Evolutionary conservation across 1,140 invertebrate genomes (phyloP).

Genomic region (Hetaerina americana): DNA sequence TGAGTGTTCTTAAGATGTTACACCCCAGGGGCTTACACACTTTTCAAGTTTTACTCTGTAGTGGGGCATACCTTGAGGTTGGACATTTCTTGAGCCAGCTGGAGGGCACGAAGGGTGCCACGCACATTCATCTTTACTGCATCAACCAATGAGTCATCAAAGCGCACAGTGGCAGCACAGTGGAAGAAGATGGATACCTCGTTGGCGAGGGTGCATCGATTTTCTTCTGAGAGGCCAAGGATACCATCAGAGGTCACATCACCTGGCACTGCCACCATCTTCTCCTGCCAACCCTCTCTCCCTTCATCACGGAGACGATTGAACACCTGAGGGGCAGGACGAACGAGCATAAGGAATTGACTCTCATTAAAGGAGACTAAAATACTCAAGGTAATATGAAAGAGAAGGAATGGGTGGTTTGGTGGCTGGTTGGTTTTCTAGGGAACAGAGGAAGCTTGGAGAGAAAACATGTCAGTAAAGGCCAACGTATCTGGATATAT

Average conservation of each 20-base stretch:
- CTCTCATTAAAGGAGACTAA: too few relatives aligned
- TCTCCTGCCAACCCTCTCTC: slow-evolving; percentile 26
- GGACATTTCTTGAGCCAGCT: slow-evolving; percentile 22
- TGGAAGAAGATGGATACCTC: slow-evolving; percentile 48
- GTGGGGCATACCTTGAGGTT: slow-evolving; percentile 20
- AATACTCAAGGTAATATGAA: too few relatives aligned
- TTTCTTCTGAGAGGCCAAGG: slow-evolving; percentile 4
- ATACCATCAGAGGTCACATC: slow-evolving; percentile 8
- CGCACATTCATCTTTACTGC: slow-evolving; percentile 19
- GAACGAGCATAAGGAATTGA: too few relatives aligned
- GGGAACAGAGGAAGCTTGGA: too few relatives aligned
- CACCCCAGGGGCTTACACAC: neutral
- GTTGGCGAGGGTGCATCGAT: slow-evolving; percentile 8
- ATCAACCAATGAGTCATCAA: slow-evolving; percentile 43
- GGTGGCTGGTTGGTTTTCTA: too few relatives aligned
- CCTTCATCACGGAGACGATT: slow-evolving; percentile 27
- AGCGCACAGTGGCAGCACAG: slow-evolving; percentile 51
- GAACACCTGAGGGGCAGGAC: too few relatives aligned
- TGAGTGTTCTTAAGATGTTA: neutral
- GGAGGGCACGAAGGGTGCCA: slow-evolving; percentile 18
- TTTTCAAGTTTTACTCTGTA: too few relatives aligned
- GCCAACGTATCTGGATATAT: too few relatives aligned
- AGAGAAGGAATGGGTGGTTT: too few relatives aligned
- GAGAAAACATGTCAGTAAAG: too few relatives aligned
- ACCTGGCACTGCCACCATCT: slow-evolving; percentile 11